Evolutionary conservation across 2,888 invertebrate species (phyloP), one percentile per base, ranked within the genome.

Genomic region (Mythimna pallens): DNA sequence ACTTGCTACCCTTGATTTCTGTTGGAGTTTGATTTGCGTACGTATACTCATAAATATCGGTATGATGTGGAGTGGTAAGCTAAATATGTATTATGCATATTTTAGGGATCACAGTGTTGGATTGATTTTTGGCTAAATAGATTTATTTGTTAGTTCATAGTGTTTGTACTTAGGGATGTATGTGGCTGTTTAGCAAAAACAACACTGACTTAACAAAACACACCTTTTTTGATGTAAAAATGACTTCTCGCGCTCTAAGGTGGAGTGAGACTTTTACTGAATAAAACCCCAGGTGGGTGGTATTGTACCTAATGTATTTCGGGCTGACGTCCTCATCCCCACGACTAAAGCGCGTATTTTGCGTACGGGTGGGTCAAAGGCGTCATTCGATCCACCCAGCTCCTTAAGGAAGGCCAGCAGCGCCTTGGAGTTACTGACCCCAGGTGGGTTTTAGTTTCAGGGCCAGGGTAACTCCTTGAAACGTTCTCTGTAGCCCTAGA

Each of bases 1-100:
- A 93, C 91, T 94, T 92, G 86, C 88, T 88, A 81, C 89, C 84
- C 84, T 83, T 83, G 81, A 89, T 86, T 87, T 88, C 79, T 86
- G 88, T 84, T 85, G 59, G 67, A 79, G 65, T 85, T 83, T 86
- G 76, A 83, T 81, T 83, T 81, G 81, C 77, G 72, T 81, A 79
- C 66, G 83, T 81, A 68, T 73, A 66, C 76, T 80, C 67, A 78
- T 85, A 80, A 85, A 83, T 80, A 80, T 82, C 67, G 57, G 65
- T 71, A 61, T 71, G 69, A 65, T 69, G 76, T 65, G n/a, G 25
- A 69, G 65, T 47, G 30, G 70, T 67, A 69, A 70, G 73, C 62
- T 68, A 65, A 73, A 85, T 78, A 70, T 80, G 83, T 40, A 70
- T 52, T 80, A 61, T 71, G 50, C 30, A 68, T 73, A 74, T 72